Base-by-base conservation (phyloP, 2,888 invertebrate species). In the Epirrhoe tristata region DNA sequence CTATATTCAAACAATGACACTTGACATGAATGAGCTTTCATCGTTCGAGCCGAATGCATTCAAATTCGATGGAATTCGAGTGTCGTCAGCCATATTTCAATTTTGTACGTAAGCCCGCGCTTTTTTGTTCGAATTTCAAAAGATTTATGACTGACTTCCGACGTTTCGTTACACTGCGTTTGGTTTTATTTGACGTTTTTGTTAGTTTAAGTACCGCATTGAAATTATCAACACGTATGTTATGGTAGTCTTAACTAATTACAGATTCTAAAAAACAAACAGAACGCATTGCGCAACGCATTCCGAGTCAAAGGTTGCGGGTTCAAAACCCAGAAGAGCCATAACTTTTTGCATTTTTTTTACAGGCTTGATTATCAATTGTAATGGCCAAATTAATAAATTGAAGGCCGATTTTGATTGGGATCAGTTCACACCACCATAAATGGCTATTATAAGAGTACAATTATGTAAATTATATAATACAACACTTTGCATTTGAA, bases 81-180 rank as follows among this genome's bases (percentile, higher is more conserved):
- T 74, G 64, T 67, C 65, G 71, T 70, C 74, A 58, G 73, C 74
- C 76, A 75, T 76, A 73, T 74, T 76, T 74, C 70, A 76, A 69
- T 79, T 79, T 74, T 68, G 72, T 77, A 72, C 65, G 61, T 65
- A 67, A 68, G 72, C 76, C 76, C 81, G 78, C 77, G 76, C 73
- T 70, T 82, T 84, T 83, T 85, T 82, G 81, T 81, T 71, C 72
- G 76, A 77, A 78, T 74, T 78, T 83, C 79, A 79, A 75, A 77
- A 81, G 82, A 87, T 86, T 84, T 88, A 88, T 84, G 76, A 69
- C 77, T 66, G 67, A 81, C 85, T 87, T 87, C 87, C 88, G 84
- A 85, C 75, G 75, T 78, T 77, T 66, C 74, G 79, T 74, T 60
- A 71, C 71, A 68, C 67, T 71, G 69, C 72, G 74, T 72, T 74